Evolutionary conservation across 1,140 invertebrate genomes (phyloP).

Genomic region (Phthorimaea operculella): DNA sequence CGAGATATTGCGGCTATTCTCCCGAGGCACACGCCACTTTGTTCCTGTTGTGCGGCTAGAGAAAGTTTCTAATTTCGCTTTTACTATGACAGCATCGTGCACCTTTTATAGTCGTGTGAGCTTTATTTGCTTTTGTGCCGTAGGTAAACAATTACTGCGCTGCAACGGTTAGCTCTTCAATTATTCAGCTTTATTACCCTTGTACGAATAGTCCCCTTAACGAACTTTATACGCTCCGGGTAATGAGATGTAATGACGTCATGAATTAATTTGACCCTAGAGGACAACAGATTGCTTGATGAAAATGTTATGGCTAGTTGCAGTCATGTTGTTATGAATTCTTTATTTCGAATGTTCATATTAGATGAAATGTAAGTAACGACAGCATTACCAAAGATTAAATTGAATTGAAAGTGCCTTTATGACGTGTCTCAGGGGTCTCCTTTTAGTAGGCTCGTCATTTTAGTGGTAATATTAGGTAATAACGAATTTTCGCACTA

Average conservation of each 20-base stretch:
- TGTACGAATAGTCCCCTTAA: not conserved
- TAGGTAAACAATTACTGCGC: not conserved
- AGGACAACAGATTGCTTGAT: no score
- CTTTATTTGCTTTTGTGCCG: conserved; percentile 3
- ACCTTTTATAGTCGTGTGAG: not conserved
- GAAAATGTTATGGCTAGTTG: no score
- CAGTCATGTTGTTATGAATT: no score
- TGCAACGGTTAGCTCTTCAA: conserved; percentile 1
- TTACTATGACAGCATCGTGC: conserved; percentile 21
- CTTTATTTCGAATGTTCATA: no score
- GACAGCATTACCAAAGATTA: no score
- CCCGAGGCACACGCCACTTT: conserved; percentile 28
- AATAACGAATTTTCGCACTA: not conserved
- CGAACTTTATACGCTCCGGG: not conserved
- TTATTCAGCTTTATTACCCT: conserved; percentile 1
- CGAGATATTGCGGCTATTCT: conserved; percentile 27
- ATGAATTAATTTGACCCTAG: not conserved
- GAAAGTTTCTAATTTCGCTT: conserved; percentile 36
- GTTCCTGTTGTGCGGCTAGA: conserved; percentile 23
- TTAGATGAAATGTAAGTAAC: no score
- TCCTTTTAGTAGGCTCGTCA: not conserved
- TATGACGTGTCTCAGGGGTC: no score
- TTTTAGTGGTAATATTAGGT: conserved; percentile 1
- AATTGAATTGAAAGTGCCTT: no score
- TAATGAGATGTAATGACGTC: conserved; percentile 1